Percentiles rank a stretch among this genome's conserved stretches.
Evolutionary conservation across 1,140 invertebrate species (phyloP).

Genomic region (Choristoneura fumiferana): DNA sequence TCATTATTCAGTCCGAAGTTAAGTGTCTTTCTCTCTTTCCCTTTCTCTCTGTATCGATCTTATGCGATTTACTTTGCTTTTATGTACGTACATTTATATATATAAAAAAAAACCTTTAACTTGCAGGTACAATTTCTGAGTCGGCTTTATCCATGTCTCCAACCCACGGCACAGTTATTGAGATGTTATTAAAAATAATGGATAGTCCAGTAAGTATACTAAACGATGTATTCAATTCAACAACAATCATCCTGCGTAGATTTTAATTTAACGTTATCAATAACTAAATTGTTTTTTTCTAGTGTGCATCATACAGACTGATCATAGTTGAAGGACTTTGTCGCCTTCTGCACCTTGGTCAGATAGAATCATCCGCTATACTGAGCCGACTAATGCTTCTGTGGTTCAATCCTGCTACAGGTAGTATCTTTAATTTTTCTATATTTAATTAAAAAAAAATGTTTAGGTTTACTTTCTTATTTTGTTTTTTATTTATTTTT

Average conservation of each 20-base stretch:
- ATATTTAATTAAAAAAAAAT: no score
- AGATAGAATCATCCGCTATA: conserved; percentile 64
- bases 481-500: conserved; percentile 26
- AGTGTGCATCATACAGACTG: conserved; percentile 64
- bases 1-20: no score
- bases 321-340: conserved; percentile 74
- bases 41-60: no score
- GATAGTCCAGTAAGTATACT: conserved; percentile 58
- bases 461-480: no score
- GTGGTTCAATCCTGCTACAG: conserved; percentile 76
- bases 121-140: conserved; percentile 53
- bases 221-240: no score
- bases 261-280: no score
- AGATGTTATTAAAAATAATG: conserved; percentile 68
- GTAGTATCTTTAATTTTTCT: conserved; percentile 33
- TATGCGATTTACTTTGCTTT: no score
- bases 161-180: conserved; percentile 62
- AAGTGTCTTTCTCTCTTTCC: no score
- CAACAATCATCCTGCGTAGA: no score
- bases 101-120: no score
- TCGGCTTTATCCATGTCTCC: conserved; percentile 49
- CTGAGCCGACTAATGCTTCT: conserved; percentile 66
- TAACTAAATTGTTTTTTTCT: conserved; percentile 37
- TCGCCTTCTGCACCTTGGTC: conserved; percentile 61
- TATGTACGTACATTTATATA: no score